Percentiles rank a stretch among this genome's conserved stretches.
These are phyloP conservation scores for Columba livia DNA, from an alignment of 2,113 vertebrate species.

Conservation along the genomic window DNA sequence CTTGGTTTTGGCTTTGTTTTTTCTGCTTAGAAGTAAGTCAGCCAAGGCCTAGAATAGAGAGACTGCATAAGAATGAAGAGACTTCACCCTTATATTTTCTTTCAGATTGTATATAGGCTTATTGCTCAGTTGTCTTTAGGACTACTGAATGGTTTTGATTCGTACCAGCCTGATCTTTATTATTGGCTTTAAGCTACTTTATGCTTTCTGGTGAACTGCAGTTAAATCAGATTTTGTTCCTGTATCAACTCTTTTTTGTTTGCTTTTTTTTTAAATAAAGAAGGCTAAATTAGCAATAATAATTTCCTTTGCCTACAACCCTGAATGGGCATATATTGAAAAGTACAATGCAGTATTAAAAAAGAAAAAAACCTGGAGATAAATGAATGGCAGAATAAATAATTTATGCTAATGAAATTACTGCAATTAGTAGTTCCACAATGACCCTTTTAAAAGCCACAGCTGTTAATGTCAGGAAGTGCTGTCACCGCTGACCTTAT, in stretches of 20 bases:
- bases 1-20: background rate
- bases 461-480: slow-evolving; percentile 97
- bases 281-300: slow-evolving; percentile 42
- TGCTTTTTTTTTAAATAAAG: background rate
- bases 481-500: slow-evolving; percentile 91
- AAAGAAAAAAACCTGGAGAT: slow-evolving; percentile 67
- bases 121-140: background rate
- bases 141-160: background rate
- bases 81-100: background rate
- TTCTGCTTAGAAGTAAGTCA: background rate
- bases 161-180: background rate
- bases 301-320: slow-evolving; percentile 18
- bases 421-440: slow-evolving; percentile 98
- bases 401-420: slow-evolving; percentile 99
- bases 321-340: slow-evolving; percentile 33
- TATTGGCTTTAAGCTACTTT: slow-evolving; percentile 29
- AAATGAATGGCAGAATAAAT: slow-evolving; percentile 92
- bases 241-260: background rate
- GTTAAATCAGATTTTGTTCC: slow-evolving; percentile 33
- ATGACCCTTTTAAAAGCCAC: slow-evolving; percentile 95
- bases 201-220: background rate
- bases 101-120: background rate
- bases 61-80: background rate
- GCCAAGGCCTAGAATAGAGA: background rate
- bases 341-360: slow-evolving; percentile 40